Base-by-base conservation (phyloP, 2,797 vertebrate species). In the Channa striata region DNA sequence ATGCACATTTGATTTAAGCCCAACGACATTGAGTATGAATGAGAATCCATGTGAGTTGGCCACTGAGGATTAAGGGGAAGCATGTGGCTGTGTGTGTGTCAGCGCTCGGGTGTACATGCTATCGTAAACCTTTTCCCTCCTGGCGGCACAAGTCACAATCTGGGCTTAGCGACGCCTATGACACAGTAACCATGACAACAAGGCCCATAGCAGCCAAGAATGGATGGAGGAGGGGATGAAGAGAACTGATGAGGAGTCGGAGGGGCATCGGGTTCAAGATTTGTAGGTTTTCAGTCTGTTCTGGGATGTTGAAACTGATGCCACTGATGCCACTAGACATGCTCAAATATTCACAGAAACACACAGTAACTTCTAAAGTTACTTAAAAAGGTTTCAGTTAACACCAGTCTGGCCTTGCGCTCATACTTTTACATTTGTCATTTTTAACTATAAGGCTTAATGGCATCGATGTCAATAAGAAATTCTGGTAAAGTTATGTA, bases 101-200 rank as follows among this genome's bases (percentile, higher is more conserved):
- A 47, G 23, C 2, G 44, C 47, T 16, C 68, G 12, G 66, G 43
- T 56, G 30, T 63, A 42, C 30, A 23, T 48, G 1, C 61, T 52
- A 21, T 58, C 64, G 67, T 71, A 77, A 78, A 77, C 65, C 49
- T 64, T 70, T 69, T 62, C 53, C 50, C 52, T 79, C 49, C 57
- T 63, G 48, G 69, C 50, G 40, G 69, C 68, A 72, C 65, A 72
- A 84, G 78, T 79, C 64, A 30, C 84, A 78, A 56, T 61, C 51
- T 43, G 63, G 54, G 74, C 76, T 87, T 80, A 79, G 84, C 37
- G 64, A 90, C 10, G 57, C 84, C 50, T 47, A 82, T 70, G 75
- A 82, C 66, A 86, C 59, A 16, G 90, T 92, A 89, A 86, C 92
- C 90, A 92, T 93, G 89, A 85, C 87, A 85, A 92, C 90, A 48